A percentile compares a stretch with the other conserved stretches of the same genome.
Conservation (phyloP, 37 sponge, comb jelly and placozoan species). For the Spongilla lacustris region DNA sequence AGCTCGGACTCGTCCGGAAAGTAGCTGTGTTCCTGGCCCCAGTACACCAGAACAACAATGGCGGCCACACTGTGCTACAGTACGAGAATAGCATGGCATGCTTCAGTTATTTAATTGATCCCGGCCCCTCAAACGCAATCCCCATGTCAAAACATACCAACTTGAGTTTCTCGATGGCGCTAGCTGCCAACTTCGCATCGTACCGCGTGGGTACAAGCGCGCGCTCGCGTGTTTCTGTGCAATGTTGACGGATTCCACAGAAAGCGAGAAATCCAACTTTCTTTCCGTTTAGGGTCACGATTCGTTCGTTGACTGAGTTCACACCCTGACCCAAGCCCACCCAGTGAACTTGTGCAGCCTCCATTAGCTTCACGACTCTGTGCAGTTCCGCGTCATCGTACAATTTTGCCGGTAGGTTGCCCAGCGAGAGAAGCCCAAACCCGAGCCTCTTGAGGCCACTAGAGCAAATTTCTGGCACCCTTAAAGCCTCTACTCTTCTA, state of each 20-base stretch:
- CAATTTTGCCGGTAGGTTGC: constrained; percentile 2
- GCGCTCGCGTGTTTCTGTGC: constrained; percentile 9
- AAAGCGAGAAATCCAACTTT: constrained; percentile 59
- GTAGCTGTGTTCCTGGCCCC: constrained; percentile 59
- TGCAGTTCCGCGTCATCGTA: neutral
- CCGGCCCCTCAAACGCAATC: no score
- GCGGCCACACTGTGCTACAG: constrained; percentile 54
- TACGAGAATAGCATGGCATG: neutral
- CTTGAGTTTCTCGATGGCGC: constrained; percentile 40
- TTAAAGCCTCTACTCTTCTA: no score
- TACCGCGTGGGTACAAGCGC: constrained; percentile 65
- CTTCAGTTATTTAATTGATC: no score
- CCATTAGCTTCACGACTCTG: constrained; percentile 3
- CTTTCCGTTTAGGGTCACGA: constrained; percentile 34
- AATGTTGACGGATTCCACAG: constrained; percentile 52
- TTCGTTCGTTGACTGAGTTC: constrained; percentile 24
- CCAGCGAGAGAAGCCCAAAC: constrained; percentile 51
- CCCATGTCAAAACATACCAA: no score
- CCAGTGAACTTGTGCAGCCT: constrained; percentile 55
- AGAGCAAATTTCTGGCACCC: neutral
- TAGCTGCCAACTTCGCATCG: constrained; percentile 25
- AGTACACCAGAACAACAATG: constrained; percentile 72
- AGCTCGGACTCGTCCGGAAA: constrained; percentile 65
- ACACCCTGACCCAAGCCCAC: constrained; percentile 39
- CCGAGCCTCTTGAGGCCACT: constrained; percentile 2